phyloP scores from a whole-genome alignment of 1,140 invertebrate species.

The Lysiphlebus fabarum region DNA sequence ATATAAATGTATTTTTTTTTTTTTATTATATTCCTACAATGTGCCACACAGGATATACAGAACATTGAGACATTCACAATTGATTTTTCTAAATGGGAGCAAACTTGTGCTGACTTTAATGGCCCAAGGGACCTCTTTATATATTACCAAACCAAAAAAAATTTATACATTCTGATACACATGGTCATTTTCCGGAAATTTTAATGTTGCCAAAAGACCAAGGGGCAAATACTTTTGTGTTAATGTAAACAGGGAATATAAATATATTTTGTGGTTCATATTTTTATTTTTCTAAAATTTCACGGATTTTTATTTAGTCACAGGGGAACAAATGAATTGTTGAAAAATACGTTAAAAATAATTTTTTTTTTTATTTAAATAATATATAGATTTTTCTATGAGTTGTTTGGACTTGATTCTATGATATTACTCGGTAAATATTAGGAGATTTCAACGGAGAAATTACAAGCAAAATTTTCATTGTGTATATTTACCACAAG shows the following conservation, averaged over 20 bases:
- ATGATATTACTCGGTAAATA: too few species aligned
- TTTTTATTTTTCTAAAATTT: background rate
- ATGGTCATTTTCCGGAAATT: constrained; percentile 17
- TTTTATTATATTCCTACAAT: background rate
- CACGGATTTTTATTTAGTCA: too few species aligned
- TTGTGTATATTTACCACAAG: too few species aligned
- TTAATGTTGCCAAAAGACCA: constrained; percentile 18
- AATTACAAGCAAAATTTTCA: too few species aligned
- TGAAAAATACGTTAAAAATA: too few species aligned
- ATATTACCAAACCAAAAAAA: too few species aligned
- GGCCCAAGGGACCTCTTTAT: constrained; percentile 6
- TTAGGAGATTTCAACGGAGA: too few species aligned
- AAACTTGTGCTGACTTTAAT: constrained; percentile 12
- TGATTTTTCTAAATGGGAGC: background rate
- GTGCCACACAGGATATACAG: constrained; percentile 5
- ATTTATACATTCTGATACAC: background rate
- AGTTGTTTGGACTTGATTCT: too few species aligned
- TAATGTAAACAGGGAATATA: constrained; percentile 2
- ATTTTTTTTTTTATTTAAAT: too few species aligned
- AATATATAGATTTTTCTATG: too few species aligned
- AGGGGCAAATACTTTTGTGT: constrained; percentile 1
- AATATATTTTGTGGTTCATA: constrained; percentile 9
- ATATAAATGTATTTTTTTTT: background rate
- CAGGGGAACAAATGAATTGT: too few species aligned
- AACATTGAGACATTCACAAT: constrained; percentile 2